Conservation (phyloP, 2,113 vertebrate genomes). For the Raja brachyura region DNA sequence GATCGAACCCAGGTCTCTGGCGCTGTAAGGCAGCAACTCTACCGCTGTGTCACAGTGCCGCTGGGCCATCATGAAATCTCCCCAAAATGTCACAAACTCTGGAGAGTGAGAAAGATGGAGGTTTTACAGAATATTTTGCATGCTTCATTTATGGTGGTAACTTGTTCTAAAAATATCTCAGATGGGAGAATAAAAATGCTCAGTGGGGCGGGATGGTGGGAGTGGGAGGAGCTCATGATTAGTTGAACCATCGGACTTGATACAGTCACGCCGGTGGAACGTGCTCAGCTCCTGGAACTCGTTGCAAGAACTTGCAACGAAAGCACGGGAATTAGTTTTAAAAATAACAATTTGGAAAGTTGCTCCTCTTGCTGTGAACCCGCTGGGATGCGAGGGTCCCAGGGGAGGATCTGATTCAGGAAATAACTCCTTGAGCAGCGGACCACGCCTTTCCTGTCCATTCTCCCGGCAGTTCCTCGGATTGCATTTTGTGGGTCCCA, state of each 20-base stretch:
- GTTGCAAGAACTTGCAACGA: background rate
- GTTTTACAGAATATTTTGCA: background rate
- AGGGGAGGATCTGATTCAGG: background rate
- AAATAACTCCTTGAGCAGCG: background rate
- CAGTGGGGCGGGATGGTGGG: background rate
- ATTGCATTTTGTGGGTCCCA: background rate
- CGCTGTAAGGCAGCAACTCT: no score
- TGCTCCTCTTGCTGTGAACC: background rate
- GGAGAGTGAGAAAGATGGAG: background rate
- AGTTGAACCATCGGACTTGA: no score
- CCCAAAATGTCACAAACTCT: background rate
- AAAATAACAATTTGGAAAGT: constrained; percentile 19
- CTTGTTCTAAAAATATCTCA: background rate
- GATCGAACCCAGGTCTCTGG: no score
- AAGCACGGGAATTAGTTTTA: background rate
- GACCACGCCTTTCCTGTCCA: background rate
- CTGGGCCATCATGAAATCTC: no score
- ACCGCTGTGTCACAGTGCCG: no score
- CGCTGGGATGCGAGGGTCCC: background rate
- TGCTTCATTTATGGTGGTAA: background rate
- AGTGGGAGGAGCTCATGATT: background rate
- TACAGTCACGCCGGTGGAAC: background rate
- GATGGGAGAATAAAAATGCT: background rate
- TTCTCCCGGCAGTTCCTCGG: background rate
- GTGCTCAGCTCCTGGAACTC: background rate